Percentiles rank a stretch among this genome's conserved stretches.
Evolutionary conservation across 2,797 vertebrate genomes (phyloP).

Genomic region (Eospalax fontanierii): DNA sequence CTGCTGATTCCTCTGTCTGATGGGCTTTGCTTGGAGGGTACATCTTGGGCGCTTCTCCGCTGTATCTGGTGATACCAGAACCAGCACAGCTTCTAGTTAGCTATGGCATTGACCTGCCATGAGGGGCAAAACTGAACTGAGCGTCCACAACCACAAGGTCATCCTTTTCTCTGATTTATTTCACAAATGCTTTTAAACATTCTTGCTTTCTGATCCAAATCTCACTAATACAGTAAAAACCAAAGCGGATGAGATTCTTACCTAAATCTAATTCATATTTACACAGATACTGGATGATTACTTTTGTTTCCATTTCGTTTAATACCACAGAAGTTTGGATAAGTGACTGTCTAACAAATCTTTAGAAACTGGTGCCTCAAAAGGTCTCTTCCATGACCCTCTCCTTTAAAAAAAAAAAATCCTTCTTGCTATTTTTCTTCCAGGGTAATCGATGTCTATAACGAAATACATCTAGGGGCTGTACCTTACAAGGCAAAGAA

Average conservation of each 20-base stretch:
- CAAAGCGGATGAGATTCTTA: neutral
- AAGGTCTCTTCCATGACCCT: neutral
- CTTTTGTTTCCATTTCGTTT: neutral
- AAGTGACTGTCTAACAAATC: neutral
- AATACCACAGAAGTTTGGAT: neutral
- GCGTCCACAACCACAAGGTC: neutral
- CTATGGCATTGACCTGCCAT: neutral
- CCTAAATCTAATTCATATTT: conserved; percentile 7
- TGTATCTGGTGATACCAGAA: neutral
- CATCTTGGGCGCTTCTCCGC: neutral
- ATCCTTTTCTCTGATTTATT: conserved; percentile 19
- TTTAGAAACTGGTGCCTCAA: conserved; percentile 28
- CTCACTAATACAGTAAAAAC: neutral
- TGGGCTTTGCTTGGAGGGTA: neutral
- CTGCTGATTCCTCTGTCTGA: neutral
- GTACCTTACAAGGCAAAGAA: neutral
- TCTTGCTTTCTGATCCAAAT: neutral
- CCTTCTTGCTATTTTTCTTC: neutral
- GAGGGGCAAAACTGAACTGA: neutral
- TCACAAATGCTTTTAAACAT: conserved; percentile 48
- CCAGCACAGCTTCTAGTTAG: neutral
- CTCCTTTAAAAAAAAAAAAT: neutral
- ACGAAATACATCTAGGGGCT: neutral
- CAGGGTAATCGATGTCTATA: conserved; percentile 11
- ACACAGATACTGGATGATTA: neutral